These are phyloP conservation scores for Willowsia nigromaculata DNA, from an alignment of 2,888 invertebrate genomes.

Conservation along the genomic window DNA sequence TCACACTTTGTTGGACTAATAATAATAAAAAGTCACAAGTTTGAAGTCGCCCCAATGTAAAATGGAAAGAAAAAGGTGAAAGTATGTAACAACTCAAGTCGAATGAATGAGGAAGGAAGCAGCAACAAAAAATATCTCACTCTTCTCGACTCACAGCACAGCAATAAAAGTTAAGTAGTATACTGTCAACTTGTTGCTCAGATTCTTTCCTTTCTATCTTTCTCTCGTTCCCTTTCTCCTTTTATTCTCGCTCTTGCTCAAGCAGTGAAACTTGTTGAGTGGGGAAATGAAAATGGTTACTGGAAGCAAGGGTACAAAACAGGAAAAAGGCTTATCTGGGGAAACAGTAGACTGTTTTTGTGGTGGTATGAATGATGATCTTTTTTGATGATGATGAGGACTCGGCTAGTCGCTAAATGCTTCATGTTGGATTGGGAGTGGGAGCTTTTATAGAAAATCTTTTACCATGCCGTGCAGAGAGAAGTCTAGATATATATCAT, in stretches of 20 bases:
- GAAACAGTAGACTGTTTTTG: constrained; percentile 28
- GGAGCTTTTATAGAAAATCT: constrained; percentile 54
- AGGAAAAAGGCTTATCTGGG: constrained; percentile 32
- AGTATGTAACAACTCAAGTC: not conserved
- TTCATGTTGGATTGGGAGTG: not conserved
- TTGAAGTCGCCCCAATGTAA: constrained; percentile 11
- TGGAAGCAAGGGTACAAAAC: not conserved
- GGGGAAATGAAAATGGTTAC: not conserved
- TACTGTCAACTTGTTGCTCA: constrained; percentile 48
- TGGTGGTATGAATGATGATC: constrained; percentile 25
- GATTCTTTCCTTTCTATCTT: not conserved
- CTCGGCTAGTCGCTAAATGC: constrained; percentile 54
- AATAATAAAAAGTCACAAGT: not conserved
- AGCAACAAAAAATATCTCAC: not conserved
- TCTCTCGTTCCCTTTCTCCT: not conserved
- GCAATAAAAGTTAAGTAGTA: not conserved
- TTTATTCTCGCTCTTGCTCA: not conserved
- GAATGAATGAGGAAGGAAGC: not conserved
- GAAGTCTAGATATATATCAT: too few species aligned
- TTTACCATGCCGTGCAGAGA: not conserved
- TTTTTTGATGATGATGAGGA: constrained; percentile 28
- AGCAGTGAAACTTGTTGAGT: constrained; percentile 42
- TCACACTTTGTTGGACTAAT: not conserved
- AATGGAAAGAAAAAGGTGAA: not conserved
- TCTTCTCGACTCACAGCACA: not conserved